These are phyloP conservation scores for Leistus spinibarbis DNA, from an alignment of 2,888 invertebrate genomes.

Conservation along the genomic window DNA sequence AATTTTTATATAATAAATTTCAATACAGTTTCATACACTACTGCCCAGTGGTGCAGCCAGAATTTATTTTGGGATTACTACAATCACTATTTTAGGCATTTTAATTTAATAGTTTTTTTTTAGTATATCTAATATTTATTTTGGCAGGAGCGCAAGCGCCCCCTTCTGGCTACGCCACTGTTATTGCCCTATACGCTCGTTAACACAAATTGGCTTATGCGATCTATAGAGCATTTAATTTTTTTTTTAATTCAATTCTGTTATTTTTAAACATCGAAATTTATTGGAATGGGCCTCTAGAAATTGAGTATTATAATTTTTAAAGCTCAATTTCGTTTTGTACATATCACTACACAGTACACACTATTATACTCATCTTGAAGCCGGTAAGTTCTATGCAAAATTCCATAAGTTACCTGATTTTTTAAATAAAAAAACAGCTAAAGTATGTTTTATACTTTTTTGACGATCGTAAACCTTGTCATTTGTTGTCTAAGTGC, in stretches of 20 bases:
- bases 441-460: not conserved
- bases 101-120: too few relatives aligned
- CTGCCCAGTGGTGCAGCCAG: conserved; percentile 3
- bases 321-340: conserved; percentile 27
- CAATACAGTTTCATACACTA: conserved; percentile 53
- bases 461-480: too few relatives aligned
- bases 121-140: not conserved
- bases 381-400: not conserved
- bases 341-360: conserved; percentile 23
- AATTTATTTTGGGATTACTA: not conserved
- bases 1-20: conserved; percentile 49
- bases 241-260: not conserved
- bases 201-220: not conserved
- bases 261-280: conserved; percentile 25
- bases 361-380: conserved; percentile 31
- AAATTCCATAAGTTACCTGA: not conserved
- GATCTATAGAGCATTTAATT: not conserved
- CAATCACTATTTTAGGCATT: too few relatives aligned
- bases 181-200: not conserved
- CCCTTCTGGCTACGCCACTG: not conserved
- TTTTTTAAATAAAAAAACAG: not conserved
- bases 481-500: too few relatives aligned
- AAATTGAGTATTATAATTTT: not conserved
- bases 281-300: conserved; percentile 4
- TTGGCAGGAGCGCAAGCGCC: not conserved